phyloP scores from a whole-genome alignment of 1,140 invertebrate genomes.

The Papilio polyxenes region DNA sequence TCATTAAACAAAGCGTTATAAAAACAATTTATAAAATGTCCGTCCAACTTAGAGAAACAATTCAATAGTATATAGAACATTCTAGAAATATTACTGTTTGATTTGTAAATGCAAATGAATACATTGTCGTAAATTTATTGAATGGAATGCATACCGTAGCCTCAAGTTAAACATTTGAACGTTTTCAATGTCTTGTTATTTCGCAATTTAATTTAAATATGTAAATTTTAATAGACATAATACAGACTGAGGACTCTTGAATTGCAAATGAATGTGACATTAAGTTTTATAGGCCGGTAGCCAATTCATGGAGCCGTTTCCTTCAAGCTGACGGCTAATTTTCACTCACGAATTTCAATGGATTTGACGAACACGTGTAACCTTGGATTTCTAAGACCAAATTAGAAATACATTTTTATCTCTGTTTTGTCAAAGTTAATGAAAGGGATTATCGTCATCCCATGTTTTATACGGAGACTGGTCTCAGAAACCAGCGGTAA shows the following conservation, averaged over 20 bases:
- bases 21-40: not conserved
- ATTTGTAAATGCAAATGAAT: conserved; percentile 3
- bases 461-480: too few relatives aligned
- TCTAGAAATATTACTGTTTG: not conserved
- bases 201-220: conserved; percentile 79
- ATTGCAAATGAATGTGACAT: conserved; percentile 79
- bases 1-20: not conserved
- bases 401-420: too few relatives aligned
- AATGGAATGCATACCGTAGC: conserved; percentile 34
- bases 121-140: conserved; percentile 1
- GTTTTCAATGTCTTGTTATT: conserved; percentile 76
- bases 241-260: conserved; percentile 76
- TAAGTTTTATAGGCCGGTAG: conserved; percentile 77
- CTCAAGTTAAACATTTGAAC: conserved; percentile 65
- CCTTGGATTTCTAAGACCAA: too few relatives aligned
- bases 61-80: not conserved
- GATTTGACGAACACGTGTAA: conserved; percentile 35
- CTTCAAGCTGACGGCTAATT: conserved; percentile 69
- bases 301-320: conserved; percentile 74
- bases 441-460: too few relatives aligned
- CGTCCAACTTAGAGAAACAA: not conserved
- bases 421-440: too few relatives aligned
- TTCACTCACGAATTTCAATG: conserved; percentile 69
- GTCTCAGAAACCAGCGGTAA: too few relatives aligned
- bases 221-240: conserved; percentile 80